Percentiles rank a stretch among this genome's conserved stretches.
These are phyloP conservation scores for Galagoides demidoff DNA, from an alignment of 2,797 vertebrate genomes.

Conservation along the genomic window DNA sequence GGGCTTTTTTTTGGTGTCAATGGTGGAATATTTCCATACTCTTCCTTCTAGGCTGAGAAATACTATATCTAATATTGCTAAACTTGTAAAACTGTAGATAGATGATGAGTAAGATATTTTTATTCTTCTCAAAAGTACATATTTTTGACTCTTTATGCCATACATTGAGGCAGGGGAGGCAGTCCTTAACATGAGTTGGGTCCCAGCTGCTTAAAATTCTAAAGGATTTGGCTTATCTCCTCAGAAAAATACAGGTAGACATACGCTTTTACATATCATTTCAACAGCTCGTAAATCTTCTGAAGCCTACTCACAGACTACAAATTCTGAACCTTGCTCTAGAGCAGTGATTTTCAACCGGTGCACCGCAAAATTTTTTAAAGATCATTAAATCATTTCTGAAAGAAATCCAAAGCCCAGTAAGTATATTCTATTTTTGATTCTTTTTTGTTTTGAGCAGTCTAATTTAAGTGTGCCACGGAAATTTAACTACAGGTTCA, in stretches of 20 bases:
- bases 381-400: no score
- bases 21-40: background rate
- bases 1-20: background rate
- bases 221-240: background rate
- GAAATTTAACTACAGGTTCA: no score
- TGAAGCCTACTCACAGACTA: background rate
- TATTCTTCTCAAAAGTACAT: background rate
- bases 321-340: background rate
- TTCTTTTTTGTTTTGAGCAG: no score
- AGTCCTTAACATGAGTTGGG: background rate
- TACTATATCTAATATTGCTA: background rate
- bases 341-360: background rate
- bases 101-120: background rate
- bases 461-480: no score
- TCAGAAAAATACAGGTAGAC: background rate
- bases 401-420: no score
- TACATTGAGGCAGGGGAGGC: background rate
- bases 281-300: background rate
- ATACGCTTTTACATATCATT: background rate
- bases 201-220: slow-evolving; percentile 4
- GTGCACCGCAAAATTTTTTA: no score
- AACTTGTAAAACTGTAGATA: background rate
- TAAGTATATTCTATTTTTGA: no score
- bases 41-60: background rate
- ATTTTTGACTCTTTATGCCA: background rate